Base-by-base conservation (phyloP, 1,140 invertebrate genomes). In the Polypedilum pembai region DNA sequence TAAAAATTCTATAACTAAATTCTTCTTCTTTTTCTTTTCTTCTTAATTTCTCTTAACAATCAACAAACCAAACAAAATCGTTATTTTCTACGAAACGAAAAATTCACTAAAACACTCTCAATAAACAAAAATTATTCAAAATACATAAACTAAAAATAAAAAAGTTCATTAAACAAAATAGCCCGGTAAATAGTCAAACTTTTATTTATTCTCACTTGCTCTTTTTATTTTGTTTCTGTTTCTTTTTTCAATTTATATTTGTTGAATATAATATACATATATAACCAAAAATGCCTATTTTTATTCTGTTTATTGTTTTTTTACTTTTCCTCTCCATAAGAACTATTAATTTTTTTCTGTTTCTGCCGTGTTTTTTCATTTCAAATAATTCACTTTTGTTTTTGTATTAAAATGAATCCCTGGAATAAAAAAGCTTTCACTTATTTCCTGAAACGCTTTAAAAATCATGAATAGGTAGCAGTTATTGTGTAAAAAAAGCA, bases 131-230 rank as follows among this genome's bases (percentile, higher is more conserved):
- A 66, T 8, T 17, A 66, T 66, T 66, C 63, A 17, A 17, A 15
- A 15, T 56, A 15, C 45, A 15, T 17, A 56, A 12, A 7, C n/a
- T 17, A 17, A 66, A 10, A 7, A 20, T n/a, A 17, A 66, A 66
- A 69, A 69, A 69, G 65, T 69, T 69, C 65, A 69, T 69, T 69
- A 20, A 69, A 69, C 65, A 69, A 69, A 69, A 69, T 69, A 69
- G 65, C n/a, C 65, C 65, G 65, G 65, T 69, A 69, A 69, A 69
- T 69, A 69, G 15, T 69, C 20, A 18, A 18, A 18, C 7, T 69
- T 18, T 69, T 18, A 8, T 69, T 69, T 18, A 69, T 20, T 56
- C 45, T 33, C 24, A 56, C n/a, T 69, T 20, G 8, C n/a, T 18
- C 65, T 69, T 69, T 69, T 69, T 20, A 18, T 66, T 69, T 20